A percentile compares a stretch with the other conserved stretches of the same genome.
Conservation (phyloP, 2,113 vertebrate genomes). For the Podarcis cretensis region DNA sequence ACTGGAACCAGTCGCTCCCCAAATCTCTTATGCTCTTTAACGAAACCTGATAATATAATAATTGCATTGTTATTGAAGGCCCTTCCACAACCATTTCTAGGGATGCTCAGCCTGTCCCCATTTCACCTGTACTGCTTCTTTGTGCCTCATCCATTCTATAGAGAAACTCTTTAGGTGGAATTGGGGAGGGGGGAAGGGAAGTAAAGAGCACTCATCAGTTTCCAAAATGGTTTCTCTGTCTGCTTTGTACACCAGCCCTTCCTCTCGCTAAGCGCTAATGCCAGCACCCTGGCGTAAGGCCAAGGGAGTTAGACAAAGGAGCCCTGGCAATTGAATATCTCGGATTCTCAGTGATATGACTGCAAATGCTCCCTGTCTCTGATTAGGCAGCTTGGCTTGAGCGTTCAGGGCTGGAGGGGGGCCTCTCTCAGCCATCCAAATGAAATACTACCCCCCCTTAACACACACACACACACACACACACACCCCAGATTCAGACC, state of each 20-base stretch:
- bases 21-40: not conserved
- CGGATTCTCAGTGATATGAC: conserved; percentile 66
- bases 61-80: not conserved
- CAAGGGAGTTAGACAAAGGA: conserved; percentile 82
- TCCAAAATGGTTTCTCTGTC: conserved; percentile 80
- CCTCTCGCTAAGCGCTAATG: conserved; percentile 75
- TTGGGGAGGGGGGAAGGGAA: not conserved
- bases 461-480: not conserved
- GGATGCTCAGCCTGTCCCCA: conserved; percentile 53
- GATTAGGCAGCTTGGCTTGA: conserved; percentile 40
- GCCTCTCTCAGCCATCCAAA: conserved; percentile 39
- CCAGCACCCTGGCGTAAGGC: conserved; percentile 80
- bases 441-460: conserved; percentile 41
- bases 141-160: conserved; percentile 41
- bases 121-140: conserved; percentile 57
- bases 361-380: conserved; percentile 67
- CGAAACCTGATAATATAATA: not conserved
- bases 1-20: not conserved
- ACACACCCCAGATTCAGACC: not conserved
- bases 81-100: conserved; percentile 55
- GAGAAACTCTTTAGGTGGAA: conserved; percentile 52
- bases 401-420: conserved; percentile 44
- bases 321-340: conserved; percentile 71
- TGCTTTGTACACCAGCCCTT: conserved; percentile 78
- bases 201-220: conserved; percentile 67